Base-by-base conservation (phyloP, 2,888 invertebrate species). In the Tanypteryx hageni region DNA sequence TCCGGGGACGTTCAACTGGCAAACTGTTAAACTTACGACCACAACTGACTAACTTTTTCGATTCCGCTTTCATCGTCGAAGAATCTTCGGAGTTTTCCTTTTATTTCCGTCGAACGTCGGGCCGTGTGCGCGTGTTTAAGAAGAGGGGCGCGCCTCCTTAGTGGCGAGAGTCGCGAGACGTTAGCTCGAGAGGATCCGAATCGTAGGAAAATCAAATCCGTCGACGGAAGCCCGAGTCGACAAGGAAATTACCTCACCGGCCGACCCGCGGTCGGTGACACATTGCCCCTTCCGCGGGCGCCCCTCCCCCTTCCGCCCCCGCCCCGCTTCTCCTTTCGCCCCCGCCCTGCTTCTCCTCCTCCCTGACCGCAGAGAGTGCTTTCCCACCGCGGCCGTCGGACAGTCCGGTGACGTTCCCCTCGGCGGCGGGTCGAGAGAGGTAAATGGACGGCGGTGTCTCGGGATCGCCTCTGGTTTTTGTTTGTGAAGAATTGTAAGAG, bases 331-430 rank as follows among this genome's bases (percentile, higher is more conserved):
- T 2, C 16, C 57, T 14, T n/a, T 10, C 83, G 44, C n/a, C 56
- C 18, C 3, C 31, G n/a, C 89, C 61, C 61, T n/a, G n/a, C 86
- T 27, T 64, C 61, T 61, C 61, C 16, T 86, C 61, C 11, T 18
- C 18, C 61, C 31, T 31, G 64, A 89, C 89, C 89, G 64, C 89
- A 89, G 16, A 64, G 61, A 89, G 61, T 64, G 61, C 31, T 64
- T 86, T 27, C 86, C 68, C 68, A n/a, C 68, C 68, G 68, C 76
- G 76, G 76, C 22, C 76, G 76, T 76, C 11, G 22, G 76, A 22
- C 76, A n/a, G 68, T 68, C 68, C 68, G 68, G 68, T 68, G 68
- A 18, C 68, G 18, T n/a, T 18, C 22, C 9, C 68, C 13, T n/a
- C 68, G 8, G 18, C n/a, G 68, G 22, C 68, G 18, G 68, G 68